These are phyloP conservation scores for Periophthalmus magnuspinnatus DNA, from an alignment of 2,797 vertebrate genomes.

Conservation along the genomic window DNA sequence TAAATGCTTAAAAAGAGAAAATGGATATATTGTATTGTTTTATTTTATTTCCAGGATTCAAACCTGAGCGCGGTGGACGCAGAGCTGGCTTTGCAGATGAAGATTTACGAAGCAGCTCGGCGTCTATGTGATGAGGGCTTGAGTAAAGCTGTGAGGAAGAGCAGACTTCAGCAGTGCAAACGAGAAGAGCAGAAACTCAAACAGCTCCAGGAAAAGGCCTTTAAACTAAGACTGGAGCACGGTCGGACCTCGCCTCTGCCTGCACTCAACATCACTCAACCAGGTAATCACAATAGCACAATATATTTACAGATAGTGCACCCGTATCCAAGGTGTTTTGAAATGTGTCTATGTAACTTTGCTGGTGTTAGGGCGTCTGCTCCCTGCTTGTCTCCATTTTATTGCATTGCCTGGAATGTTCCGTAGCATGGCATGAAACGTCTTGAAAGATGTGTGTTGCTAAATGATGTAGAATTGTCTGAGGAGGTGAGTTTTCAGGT, in stretches of 20 bases:
- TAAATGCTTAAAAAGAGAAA: neutral
- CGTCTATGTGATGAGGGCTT: conserved; percentile 83
- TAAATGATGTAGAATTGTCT: too few species aligned
- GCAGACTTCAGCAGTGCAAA: conserved; percentile 76
- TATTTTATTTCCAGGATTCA: conserved; percentile 74
- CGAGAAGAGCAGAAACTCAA: conserved; percentile 86
- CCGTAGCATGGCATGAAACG: too few species aligned
- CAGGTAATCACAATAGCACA: conserved; percentile 44
- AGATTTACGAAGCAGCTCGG: conserved; percentile 85
- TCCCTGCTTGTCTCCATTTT: too few species aligned
- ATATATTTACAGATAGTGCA: too few species aligned
- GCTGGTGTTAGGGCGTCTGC: too few species aligned
- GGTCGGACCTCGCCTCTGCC: conserved; percentile 72
- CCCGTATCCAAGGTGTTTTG: too few species aligned
- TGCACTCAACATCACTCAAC: conserved; percentile 59
- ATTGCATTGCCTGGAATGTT: too few species aligned
- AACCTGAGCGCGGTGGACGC: conserved; percentile 79
- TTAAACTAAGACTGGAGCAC: conserved; percentile 71
- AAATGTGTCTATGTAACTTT: too few species aligned
- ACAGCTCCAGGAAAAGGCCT: conserved; percentile 79
- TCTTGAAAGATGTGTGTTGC: too few species aligned
- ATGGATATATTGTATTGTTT: neutral
- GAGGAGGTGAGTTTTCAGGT: too few species aligned
- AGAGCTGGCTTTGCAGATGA: conserved; percentile 86
- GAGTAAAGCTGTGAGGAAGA: conserved; percentile 80